Evolutionary conservation across 2,113 vertebrate species (phyloP).

Genomic region (Tursiops truncatus): DNA sequence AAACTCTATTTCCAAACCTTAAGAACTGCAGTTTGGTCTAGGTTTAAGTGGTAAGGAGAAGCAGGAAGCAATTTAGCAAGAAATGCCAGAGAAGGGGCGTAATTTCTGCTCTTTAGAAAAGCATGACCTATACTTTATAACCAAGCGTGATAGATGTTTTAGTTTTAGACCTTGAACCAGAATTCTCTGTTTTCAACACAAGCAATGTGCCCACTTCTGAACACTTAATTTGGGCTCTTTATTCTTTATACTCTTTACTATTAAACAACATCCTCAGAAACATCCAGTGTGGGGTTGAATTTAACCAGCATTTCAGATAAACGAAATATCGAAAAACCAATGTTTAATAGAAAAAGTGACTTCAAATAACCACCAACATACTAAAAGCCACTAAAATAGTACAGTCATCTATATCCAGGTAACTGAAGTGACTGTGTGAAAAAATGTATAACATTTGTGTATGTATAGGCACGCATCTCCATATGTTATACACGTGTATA

Average conservation of each 20-base stretch:
- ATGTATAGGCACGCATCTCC: too few relatives aligned
- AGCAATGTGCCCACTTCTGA: not conserved
- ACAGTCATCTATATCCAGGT: not conserved
- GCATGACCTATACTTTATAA: not conserved
- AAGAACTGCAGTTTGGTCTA: not conserved
- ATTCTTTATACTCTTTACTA: not conserved
- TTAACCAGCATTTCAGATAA: not conserved
- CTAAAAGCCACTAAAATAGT: not conserved
- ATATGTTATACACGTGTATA: not conserved
- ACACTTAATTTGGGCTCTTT: not conserved
- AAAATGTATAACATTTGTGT: not conserved
- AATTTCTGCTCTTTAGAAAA: not conserved
- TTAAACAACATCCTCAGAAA: not conserved
- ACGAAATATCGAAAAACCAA: not conserved
- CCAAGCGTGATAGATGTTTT: not conserved
- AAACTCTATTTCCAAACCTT: not conserved
- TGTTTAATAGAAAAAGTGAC: not conserved
- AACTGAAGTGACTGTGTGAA: not conserved
- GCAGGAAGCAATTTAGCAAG: not conserved
- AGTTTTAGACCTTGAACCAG: not conserved
- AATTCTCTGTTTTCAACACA: not conserved
- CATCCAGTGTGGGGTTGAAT: not conserved
- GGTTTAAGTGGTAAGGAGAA: not conserved
- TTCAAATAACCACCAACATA: not conserved
- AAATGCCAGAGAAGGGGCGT: not conserved